Conservation (phyloP, 2,113 vertebrate species). For the Ailurus styani region DNA sequence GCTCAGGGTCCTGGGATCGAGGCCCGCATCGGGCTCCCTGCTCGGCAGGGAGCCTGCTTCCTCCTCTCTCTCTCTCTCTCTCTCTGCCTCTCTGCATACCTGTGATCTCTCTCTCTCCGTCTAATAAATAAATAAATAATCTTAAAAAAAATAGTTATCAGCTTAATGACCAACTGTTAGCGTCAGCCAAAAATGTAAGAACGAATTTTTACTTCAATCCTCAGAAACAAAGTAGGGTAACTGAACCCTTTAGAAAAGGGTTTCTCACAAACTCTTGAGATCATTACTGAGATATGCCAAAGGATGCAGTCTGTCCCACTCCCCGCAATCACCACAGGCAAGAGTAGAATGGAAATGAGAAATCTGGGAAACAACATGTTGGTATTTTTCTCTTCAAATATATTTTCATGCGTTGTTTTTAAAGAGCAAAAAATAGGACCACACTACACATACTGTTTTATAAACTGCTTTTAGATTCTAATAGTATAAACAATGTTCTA, state of each 20-base stretch:
- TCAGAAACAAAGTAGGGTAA: neutral
- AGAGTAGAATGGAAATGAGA: neutral
- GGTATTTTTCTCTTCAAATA: neutral
- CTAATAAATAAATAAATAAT: too few species aligned
- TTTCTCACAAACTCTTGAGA: neutral
- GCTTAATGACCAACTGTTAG: neutral
- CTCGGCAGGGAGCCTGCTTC: too few species aligned
- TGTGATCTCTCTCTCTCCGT: too few species aligned
- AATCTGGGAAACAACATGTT: neutral
- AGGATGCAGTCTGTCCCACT: neutral
- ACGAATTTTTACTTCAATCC: neutral
- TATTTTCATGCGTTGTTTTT: neutral
- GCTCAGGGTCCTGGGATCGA: too few species aligned
- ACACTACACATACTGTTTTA: neutral
- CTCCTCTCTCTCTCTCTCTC: too few species aligned
- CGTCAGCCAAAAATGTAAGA: neutral
- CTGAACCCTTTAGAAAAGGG: neutral
- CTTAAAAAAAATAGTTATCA: neutral
- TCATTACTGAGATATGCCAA: neutral
- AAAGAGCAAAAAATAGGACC: neutral
- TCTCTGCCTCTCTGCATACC: too few species aligned
- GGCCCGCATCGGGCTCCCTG: too few species aligned
- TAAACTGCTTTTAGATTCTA: neutral
- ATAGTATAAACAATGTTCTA: neutral
- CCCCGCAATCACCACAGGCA: neutral